Base-by-base conservation (phyloP, 2,113 vertebrate genomes). In the Cyanoramphus novaezelandiae region DNA sequence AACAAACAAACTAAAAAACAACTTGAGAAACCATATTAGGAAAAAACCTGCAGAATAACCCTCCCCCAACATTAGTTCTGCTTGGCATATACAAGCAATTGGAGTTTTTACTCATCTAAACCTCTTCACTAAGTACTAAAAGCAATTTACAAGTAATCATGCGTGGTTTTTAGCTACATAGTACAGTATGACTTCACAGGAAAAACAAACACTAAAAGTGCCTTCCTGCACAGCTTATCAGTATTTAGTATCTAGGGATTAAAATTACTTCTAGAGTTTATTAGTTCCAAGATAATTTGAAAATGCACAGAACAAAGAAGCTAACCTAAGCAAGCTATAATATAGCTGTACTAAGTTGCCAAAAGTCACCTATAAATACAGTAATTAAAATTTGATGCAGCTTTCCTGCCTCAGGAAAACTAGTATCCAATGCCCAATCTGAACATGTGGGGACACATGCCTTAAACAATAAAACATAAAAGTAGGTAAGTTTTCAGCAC, bases 381-480 rank as follows among this genome's bases (percentile, higher is more conserved):
- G 11, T 39, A 44, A 59, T 39, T 59, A 9, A 59, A 31, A 50
- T 82, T 7, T 47, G 20, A 79, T 62, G 39, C n/a, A 72, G 21
- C 52, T 41, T 88, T 53, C 10, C 25, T 17, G 12, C 59, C 39
- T 59, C 29, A 67, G 20, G 17, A 82, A 44, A 77, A 33, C 15
- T 43, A 50, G 35, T 29, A 57, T 39, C 12, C 0, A 0, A 24
- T 60, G 50, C 33, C 20, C 1, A 2, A 37, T 50, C 33, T 62
- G 23, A 71, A 25, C 27, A 39, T 52, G 20, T 24, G 19, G 33
- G 55, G 49, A 76, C 39, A 59, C 10, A 46, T 0, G 0, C 39
- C 52, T 90, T n/a, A 53, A 60, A 67, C 5, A 81, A 1, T 25
- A 57, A n/a, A 37, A 60, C 7, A 7, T 11, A 46, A 9, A 80